phyloP scores from a whole-genome alignment of 2,113 vertebrate genomes.

The Capreolus pygargus region DNA sequence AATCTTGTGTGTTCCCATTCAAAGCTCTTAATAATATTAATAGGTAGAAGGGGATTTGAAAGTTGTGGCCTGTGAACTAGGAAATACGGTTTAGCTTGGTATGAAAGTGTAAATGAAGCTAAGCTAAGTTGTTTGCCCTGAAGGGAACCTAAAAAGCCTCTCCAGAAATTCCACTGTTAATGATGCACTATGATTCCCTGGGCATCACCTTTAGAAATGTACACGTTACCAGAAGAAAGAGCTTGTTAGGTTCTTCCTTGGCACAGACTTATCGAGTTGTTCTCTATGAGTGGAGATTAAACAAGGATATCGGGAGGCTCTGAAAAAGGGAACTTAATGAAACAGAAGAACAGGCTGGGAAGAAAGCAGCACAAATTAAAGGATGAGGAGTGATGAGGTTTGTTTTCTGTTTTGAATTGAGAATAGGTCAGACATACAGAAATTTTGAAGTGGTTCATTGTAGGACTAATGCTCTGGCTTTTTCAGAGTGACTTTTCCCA shows the following conservation, averaged over 20 bases:
- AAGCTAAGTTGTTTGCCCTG: neutral
- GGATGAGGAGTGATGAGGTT: neutral
- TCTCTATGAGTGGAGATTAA: neutral
- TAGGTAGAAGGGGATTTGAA: neutral
- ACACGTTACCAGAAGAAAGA: neutral
- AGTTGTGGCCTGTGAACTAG: neutral
- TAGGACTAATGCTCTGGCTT: neutral
- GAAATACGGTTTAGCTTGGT: neutral
- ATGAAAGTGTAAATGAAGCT: neutral
- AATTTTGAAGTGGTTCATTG: neutral
- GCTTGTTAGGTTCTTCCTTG: neutral
- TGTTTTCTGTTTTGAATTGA: neutral
- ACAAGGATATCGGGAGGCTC: neutral
- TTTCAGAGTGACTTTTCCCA: neutral
- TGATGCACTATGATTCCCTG: neutral
- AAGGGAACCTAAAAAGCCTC: neutral
- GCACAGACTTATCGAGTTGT: neutral
- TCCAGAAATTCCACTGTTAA: neutral
- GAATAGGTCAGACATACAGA: neutral
- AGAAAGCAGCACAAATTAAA: neutral
- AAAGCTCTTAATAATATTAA: conserved; percentile 6
- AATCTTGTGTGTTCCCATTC: neutral
- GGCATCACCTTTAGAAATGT: neutral
- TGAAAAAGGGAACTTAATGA: neutral
- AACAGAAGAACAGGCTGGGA: neutral